Conservation (phyloP, 2,888 invertebrate genomes). For the Folsomia candida region DNA sequence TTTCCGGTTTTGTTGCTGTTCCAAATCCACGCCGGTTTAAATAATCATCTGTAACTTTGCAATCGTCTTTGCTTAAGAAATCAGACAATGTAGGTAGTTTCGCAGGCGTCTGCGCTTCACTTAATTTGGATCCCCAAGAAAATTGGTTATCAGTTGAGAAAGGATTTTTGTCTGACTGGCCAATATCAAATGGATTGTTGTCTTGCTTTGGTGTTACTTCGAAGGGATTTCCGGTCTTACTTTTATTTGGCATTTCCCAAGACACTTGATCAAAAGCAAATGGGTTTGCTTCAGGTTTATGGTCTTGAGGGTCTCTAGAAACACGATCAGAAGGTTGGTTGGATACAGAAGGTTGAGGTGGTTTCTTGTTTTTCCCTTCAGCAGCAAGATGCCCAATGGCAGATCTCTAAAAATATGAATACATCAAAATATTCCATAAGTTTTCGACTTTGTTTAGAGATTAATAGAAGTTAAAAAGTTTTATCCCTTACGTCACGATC, state of each 20-base stretch:
- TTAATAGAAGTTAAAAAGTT: not conserved
- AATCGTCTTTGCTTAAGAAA: constrained; percentile 8
- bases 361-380: not conserved
- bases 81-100: constrained; percentile 10
- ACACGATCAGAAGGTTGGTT: constrained; percentile 23
- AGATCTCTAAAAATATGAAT: not conserved
- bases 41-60: constrained; percentile 4
- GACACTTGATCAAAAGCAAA: not conserved
- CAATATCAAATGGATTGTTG: constrained; percentile 15
- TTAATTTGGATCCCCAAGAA: not conserved
- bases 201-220: not conserved
- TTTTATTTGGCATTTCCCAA: not conserved
- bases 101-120: not conserved
- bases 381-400: too few species aligned
- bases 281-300: not conserved
- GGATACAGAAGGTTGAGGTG: too few species aligned
- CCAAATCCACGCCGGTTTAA: not conserved
- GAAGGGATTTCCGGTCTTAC: not conserved
- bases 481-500: constrained; percentile 38
- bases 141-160: not conserved
- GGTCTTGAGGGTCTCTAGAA: constrained; percentile 22
- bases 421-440: too few species aligned
- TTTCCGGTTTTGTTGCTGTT: not conserved
- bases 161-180: not conserved
- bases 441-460: too few species aligned